These are phyloP conservation scores for Herpetotheres cachinnans DNA, from an alignment of 2,113 vertebrate genomes.

Conservation along the genomic window DNA sequence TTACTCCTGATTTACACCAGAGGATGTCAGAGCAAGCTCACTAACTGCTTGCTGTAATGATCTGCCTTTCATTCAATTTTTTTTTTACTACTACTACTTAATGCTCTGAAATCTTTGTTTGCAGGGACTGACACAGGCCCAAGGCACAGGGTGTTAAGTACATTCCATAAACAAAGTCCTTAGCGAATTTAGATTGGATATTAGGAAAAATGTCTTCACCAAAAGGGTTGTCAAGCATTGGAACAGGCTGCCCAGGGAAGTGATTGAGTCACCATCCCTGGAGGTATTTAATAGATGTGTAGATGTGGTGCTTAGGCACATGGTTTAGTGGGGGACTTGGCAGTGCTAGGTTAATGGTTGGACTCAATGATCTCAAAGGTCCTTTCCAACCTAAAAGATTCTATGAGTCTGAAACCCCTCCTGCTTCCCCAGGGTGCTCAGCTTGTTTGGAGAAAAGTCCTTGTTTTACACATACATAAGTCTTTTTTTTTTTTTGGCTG, in stretches of 20 bases:
- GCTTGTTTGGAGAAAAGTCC: background rate
- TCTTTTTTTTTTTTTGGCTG: background rate
- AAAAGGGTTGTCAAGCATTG: too few species aligned
- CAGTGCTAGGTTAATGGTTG: too few species aligned
- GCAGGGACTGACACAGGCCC: background rate
- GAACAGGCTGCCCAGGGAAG: too few species aligned
- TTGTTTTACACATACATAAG: background rate
- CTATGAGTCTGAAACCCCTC: background rate
- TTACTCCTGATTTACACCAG: background rate
- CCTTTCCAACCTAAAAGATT: too few species aligned
- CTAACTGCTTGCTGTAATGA: background rate
- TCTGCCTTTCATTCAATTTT: background rate
- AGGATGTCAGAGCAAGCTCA: background rate
- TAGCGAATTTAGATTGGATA: background rate
- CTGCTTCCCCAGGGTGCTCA: background rate
- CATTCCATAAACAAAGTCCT: background rate
- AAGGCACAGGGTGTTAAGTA: background rate
- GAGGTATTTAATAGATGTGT: too few species aligned
- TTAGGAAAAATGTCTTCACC: too few species aligned
- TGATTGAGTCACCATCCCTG: too few species aligned
- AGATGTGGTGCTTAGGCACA: too few species aligned
- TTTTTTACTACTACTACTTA: background rate
- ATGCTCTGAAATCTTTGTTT: background rate
- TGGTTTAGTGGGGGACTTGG: too few species aligned
- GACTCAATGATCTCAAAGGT: too few species aligned